Percentiles rank a stretch among this genome's conserved stretches.
Conservation (phyloP, 2,888 invertebrate species). For the Acanthacorydalis orientalis region DNA sequence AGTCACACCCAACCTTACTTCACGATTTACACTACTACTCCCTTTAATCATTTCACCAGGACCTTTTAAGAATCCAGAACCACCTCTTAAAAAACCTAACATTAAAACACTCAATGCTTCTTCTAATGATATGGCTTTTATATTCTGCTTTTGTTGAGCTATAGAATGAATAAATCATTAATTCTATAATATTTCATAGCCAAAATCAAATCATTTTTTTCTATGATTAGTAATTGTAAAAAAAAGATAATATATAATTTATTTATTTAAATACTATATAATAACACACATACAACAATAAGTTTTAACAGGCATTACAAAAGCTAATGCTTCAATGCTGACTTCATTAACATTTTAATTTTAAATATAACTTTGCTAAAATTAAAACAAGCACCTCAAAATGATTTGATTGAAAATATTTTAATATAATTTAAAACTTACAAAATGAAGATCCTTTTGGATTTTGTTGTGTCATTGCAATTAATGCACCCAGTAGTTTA, state of each 20-base stretch:
- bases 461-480: constrained; percentile 70
- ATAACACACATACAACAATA: too few species aligned
- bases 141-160: constrained; percentile 42
- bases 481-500: constrained; percentile 72
- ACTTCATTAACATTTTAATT: too few species aligned
- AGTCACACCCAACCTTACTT: constrained; percentile 93
- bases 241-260: too few species aligned
- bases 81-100: constrained; percentile 87
- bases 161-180: constrained; percentile 11
- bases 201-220: too few species aligned
- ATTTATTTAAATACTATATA: too few species aligned
- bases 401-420: not conserved
- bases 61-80: constrained; percentile 84
- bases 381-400: not conserved
- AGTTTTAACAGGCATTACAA: too few species aligned
- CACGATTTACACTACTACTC: constrained; percentile 80
- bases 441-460: constrained; percentile 31
- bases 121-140: constrained; percentile 63
- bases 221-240: too few species aligned
- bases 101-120: constrained; percentile 83
- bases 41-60: constrained; percentile 92
- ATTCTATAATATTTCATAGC: too few species aligned
- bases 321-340: too few species aligned
- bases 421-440: not conserved
- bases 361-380: too few species aligned